Evolutionary conservation across 2,797 vertebrate genomes (phyloP).

Genomic region (Sebastes taczanowskii): DNA sequence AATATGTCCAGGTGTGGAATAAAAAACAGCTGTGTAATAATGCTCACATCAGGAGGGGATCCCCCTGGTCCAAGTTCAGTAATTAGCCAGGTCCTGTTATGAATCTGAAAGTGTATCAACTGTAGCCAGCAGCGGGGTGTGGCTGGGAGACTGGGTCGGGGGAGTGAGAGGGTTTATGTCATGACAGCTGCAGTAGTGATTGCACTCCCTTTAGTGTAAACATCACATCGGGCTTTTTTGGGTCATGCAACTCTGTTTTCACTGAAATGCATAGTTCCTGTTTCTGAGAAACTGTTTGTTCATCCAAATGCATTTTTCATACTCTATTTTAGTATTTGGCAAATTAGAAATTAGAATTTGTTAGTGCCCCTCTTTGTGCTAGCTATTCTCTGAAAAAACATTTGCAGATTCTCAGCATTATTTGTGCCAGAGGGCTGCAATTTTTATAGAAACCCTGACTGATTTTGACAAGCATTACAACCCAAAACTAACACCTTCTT

Average conservation of each 20-base stretch:
- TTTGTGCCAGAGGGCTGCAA: neutral
- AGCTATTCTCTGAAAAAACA: constrained; percentile 15
- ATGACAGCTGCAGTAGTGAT: constrained; percentile 44
- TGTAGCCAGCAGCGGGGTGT: constrained; percentile 39
- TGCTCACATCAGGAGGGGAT: constrained; percentile 39
- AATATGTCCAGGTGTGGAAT: constrained; percentile 67
- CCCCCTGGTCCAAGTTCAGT: constrained; percentile 12
- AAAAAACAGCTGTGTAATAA: constrained; percentile 55
- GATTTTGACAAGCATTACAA: neutral
- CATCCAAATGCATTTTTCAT: constrained; percentile 5
- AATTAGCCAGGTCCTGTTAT: constrained; percentile 20
- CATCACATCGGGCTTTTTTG: neutral
- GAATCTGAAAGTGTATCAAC: constrained; percentile 19
- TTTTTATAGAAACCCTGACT: neutral
- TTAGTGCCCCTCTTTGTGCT: neutral
- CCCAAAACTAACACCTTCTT: constrained; percentile 1
- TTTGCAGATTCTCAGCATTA: neutral
- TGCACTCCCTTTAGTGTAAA: constrained; percentile 14
- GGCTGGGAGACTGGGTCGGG: constrained; percentile 8
- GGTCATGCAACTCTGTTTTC: constrained; percentile 14
- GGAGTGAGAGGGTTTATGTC: constrained; percentile 31
- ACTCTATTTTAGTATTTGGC: neutral
- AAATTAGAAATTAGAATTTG: neutral
- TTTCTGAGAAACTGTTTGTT: constrained; percentile 18
- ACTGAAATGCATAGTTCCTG: constrained; percentile 10